Evolutionary conservation across 2,797 vertebrate genomes (phyloP).

Genomic region (Naso thynnoides): DNA sequence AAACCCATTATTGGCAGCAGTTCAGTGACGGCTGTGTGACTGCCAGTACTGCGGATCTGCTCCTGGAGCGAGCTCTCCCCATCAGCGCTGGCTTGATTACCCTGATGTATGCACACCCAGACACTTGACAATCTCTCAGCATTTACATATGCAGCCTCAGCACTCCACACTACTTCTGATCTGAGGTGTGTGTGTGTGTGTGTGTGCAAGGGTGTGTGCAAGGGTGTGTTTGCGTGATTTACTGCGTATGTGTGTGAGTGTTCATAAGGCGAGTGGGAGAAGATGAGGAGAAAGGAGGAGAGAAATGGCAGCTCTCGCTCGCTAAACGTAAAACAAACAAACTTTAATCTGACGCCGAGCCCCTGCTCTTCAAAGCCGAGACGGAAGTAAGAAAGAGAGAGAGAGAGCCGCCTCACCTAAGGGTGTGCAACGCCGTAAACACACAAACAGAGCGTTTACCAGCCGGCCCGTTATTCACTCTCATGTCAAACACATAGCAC

Average conservation of each 20-base stretch:
- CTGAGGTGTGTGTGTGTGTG: slow-evolving; percentile 65
- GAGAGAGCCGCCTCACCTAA: slow-evolving; percentile 74
- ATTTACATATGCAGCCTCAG: slow-evolving; percentile 88
- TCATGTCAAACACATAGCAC: slow-evolving; percentile 81
- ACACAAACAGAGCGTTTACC: slow-evolving; percentile 86
- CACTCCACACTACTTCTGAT: slow-evolving; percentile 83
- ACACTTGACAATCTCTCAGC: slow-evolving; percentile 85
- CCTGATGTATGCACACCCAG: slow-evolving; percentile 86
- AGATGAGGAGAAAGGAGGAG: slow-evolving; percentile 68
- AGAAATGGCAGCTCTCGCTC: slow-evolving; percentile 83
- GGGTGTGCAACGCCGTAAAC: slow-evolving; percentile 78
- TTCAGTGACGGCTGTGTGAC: slow-evolving; percentile 85
- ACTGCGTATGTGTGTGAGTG: slow-evolving; percentile 51
- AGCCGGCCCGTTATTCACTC: slow-evolving; percentile 80
- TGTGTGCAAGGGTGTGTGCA: slow-evolving; percentile 38
- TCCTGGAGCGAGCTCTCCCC: slow-evolving; percentile 82
- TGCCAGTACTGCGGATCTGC: slow-evolving; percentile 85
- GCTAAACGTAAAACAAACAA: slow-evolving; percentile 88
- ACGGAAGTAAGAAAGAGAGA: slow-evolving; percentile 66
- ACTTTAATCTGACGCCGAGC: slow-evolving; percentile 83
- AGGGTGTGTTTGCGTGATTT: slow-evolving; percentile 60
- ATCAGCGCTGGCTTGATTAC: slow-evolving; percentile 86
- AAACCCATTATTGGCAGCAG: slow-evolving; percentile 84
- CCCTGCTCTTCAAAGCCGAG: slow-evolving; percentile 82
- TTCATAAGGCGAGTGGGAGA: slow-evolving; percentile 67